Evolutionary conservation across 2,113 vertebrate species (phyloP).

Genomic region (Megaceryle maxima): DNA sequence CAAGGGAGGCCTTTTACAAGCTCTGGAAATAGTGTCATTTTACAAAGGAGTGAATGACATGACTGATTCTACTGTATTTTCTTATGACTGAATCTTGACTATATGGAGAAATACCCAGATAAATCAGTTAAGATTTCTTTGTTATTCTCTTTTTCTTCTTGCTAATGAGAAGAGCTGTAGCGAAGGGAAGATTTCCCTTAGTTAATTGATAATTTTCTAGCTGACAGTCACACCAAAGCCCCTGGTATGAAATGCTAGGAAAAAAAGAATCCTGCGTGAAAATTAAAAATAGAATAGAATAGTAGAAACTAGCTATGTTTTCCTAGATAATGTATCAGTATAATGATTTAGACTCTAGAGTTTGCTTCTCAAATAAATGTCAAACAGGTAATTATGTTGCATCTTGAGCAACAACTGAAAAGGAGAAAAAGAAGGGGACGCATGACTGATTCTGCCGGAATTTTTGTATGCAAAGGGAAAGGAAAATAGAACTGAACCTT

Average conservation of each 20-base stretch:
- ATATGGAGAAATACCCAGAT: not conserved
- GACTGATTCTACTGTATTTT: not conserved
- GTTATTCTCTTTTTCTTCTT: not conserved
- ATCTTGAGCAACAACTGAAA: not conserved
- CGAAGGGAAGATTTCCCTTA: not conserved
- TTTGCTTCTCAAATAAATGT: not conserved
- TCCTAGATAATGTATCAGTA: not conserved
- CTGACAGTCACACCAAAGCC: not conserved
- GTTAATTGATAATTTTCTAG: constrained; percentile 41
- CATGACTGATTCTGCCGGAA: not conserved
- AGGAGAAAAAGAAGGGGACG: not conserved
- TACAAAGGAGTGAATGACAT: not conserved
- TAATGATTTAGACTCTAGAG: not conserved
- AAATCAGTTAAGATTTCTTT: not conserved
- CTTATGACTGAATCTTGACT: not conserved
- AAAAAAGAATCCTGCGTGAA: not conserved
- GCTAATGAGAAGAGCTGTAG: not conserved
- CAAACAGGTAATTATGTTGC: not conserved
- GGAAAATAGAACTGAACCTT: not conserved
- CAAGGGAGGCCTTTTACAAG: not conserved
- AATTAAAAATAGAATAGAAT: not conserved
- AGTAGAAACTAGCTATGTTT: not conserved
- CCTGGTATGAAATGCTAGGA: not conserved
- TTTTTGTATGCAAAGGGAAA: not conserved
- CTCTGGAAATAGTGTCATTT: not conserved